Conservation (phyloP, 2,888 invertebrate species). For the Rotaria magnacalcarata region DNA sequence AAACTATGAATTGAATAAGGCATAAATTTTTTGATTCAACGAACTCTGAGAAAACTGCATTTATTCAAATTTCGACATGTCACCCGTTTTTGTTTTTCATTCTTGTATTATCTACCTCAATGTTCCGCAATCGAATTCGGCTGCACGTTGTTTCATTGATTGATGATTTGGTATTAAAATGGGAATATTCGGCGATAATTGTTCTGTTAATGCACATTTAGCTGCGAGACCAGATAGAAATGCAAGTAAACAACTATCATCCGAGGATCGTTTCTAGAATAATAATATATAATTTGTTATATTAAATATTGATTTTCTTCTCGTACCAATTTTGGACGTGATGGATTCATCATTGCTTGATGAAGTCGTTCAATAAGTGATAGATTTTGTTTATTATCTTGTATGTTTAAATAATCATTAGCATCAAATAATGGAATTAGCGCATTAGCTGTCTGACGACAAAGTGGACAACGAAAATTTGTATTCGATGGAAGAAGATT, state of each 20-base stretch:
- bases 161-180: not conserved
- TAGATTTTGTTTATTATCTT: not conserved
- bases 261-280: not conserved
- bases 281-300: not conserved
- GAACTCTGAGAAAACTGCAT: too few species aligned
- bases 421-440: slow-evolving; percentile 67
- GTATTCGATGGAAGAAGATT: slow-evolving; percentile 52
- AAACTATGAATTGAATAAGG: too few species aligned
- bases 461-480: slow-evolving; percentile 83
- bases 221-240: not conserved
- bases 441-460: slow-evolving; percentile 82
- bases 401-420: not conserved
- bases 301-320: not conserved
- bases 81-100: too few species aligned
- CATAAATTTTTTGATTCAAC: too few species aligned
- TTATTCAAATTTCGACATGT: too few species aligned
- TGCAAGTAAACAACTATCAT: slow-evolving; percentile 1
- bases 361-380: not conserved
- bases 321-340: not conserved
- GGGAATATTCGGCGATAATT: not conserved
- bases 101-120: not conserved
- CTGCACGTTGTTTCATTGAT: not conserved
- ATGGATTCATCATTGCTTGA: not conserved
- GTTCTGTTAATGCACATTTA: not conserved
- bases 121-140: not conserved